Evolutionary conservation across 2,888 invertebrate genomes (phyloP).

Genomic region (Acrobasis suavella): DNA sequence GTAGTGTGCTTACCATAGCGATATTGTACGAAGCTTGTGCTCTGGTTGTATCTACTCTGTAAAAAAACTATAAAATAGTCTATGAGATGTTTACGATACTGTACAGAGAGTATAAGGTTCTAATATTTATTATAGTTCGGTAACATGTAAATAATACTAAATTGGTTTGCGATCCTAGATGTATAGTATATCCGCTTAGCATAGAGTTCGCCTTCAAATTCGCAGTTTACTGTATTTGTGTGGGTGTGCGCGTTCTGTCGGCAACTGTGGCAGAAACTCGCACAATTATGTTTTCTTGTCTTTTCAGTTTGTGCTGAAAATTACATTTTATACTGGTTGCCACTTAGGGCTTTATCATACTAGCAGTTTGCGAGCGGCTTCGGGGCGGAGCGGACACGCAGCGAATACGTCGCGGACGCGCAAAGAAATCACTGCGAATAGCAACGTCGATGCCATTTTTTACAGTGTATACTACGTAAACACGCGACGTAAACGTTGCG

Average conservation of each 20-base stretch:
- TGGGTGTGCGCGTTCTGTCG: background rate
- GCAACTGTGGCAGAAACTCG: background rate
- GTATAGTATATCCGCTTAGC: constrained; percentile 46
- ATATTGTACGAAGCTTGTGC: background rate
- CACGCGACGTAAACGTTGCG: too few species aligned
- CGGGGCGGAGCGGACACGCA: too few species aligned
- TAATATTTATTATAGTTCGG: constrained; percentile 66
- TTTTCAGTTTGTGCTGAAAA: background rate
- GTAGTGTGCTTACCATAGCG: background rate
- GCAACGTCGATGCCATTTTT: too few species aligned
- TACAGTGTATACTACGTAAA: too few species aligned
- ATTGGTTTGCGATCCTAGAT: constrained; percentile 50
- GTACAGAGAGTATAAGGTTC: constrained; percentile 76
- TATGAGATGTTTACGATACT: constrained; percentile 53
- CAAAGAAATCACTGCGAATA: too few species aligned
- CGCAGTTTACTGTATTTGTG: constrained; percentile 21
- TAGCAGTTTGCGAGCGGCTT: too few species aligned
- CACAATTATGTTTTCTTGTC: background rate
- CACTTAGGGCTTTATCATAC: too few species aligned
- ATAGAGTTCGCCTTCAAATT: constrained; percentile 30
- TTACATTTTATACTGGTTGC: background rate
- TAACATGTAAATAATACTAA: constrained; percentile 63
- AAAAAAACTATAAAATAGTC: constrained; percentile 40
- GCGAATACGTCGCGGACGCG: too few species aligned
- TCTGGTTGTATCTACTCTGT: constrained; percentile 6